Evolutionary conservation across 2,888 invertebrate genomes (phyloP).

Genomic region (Xestia rhomboidea): DNA sequence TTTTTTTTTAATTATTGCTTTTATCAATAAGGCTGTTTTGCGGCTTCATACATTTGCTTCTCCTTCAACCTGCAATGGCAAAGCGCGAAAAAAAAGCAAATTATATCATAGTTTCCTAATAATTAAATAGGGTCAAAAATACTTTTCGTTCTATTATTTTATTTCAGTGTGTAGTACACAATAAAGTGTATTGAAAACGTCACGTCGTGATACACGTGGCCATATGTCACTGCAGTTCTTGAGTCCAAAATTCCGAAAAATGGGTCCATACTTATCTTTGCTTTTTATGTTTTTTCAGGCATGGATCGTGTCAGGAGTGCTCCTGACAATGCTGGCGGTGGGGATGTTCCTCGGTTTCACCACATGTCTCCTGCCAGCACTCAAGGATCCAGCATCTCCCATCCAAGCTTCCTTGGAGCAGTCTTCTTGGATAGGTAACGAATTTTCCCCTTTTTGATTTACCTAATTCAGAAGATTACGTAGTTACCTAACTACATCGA

Average conservation of each 20-base stretch:
- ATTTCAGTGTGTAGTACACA: too few species aligned
- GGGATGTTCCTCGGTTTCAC: slow-evolving; percentile 72
- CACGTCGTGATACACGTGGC: too few species aligned
- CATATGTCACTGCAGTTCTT: too few species aligned
- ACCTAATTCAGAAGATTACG: neutral
- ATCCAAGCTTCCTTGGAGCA: slow-evolving; percentile 66
- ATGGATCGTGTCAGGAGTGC: slow-evolving; percentile 68
- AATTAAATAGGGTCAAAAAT: too few species aligned
- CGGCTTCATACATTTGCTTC: too few species aligned
- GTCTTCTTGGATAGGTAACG: slow-evolving; percentile 71
- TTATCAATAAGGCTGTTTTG: too few species aligned
- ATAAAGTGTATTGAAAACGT: too few species aligned
- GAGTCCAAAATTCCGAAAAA: neutral
- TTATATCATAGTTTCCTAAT: too few species aligned
- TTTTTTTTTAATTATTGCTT: too few species aligned
- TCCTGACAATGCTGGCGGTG: slow-evolving; percentile 68
- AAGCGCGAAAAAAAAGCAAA: too few species aligned
- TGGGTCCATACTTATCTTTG: neutral
- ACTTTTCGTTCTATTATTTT: too few species aligned
- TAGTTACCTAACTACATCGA: neutral
- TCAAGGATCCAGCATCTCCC: slow-evolving; percentile 66
- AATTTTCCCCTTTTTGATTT: neutral
- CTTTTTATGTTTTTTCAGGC: slow-evolving; percentile 52
- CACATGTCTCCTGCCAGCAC: slow-evolving; percentile 67
- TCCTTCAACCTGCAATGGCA: too few species aligned